Evolutionary conservation across 2,113 vertebrate genomes (phyloP).

Genomic region (Arothron firmamentum): DNA sequence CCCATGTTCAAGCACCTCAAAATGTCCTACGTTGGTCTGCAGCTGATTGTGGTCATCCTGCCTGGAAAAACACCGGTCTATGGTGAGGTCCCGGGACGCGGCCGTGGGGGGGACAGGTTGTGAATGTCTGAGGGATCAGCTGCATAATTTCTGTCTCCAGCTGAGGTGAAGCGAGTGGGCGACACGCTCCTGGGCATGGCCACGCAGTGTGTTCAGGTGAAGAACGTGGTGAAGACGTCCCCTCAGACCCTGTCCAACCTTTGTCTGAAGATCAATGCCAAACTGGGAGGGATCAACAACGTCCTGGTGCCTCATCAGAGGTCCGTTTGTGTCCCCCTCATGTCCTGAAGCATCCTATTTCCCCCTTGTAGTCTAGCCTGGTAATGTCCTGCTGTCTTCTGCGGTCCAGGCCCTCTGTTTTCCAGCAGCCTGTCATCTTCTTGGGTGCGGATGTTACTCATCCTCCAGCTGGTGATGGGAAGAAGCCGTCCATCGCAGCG

Average conservation of each 20-base stretch:
- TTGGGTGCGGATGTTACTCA: constrained; percentile 96
- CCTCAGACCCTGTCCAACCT: constrained; percentile 97
- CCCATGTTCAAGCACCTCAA: constrained; percentile 99
- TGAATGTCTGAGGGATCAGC: too few relatives aligned
- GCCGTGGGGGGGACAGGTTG: too few relatives aligned
- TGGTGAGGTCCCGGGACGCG: constrained; percentile 77
- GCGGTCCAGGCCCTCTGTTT: constrained; percentile 88
- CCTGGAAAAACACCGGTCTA: constrained; percentile 97
- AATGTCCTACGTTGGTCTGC: constrained; percentile 95
- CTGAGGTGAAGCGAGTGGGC: constrained; percentile 96
- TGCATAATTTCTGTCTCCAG: constrained; percentile 59
- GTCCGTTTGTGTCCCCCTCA: constrained; percentile 54
- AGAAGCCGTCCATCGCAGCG: constrained; percentile 96
- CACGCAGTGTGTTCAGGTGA: constrained; percentile 97
- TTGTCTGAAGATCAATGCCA: constrained; percentile 98
- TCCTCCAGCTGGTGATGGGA: constrained; percentile 92
- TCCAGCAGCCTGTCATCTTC: constrained; percentile 98
- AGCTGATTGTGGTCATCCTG: constrained; percentile 97
- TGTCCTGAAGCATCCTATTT: background rate
- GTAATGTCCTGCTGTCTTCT: background rate
- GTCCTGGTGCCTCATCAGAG: constrained; percentile 98
- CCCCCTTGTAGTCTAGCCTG: too few relatives aligned
- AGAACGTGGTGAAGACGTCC: constrained; percentile 98
- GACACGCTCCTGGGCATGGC: constrained; percentile 98
- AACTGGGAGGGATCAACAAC: constrained; percentile 98